These are phyloP conservation scores for Acleris literana DNA, from an alignment of 2,888 invertebrate genomes.

Conservation along the genomic window DNA sequence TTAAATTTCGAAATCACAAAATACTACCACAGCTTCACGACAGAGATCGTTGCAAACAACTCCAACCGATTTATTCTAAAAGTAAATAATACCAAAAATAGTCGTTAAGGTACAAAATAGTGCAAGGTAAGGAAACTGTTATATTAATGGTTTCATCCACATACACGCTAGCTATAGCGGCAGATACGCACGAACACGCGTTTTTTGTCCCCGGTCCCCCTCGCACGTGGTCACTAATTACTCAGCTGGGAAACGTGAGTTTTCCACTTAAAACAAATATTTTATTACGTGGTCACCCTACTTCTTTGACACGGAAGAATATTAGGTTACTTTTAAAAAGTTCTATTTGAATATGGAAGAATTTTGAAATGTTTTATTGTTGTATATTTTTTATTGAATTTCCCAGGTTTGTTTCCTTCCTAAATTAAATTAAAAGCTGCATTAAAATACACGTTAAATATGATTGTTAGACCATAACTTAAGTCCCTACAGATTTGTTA, in stretches of 20 bases:
- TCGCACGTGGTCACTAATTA: conserved; percentile 80
- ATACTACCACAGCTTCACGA: too few species aligned
- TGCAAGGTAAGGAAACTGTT: conserved; percentile 20
- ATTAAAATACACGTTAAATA: too few species aligned
- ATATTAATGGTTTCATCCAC: conserved; percentile 32
- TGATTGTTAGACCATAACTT: too few species aligned
- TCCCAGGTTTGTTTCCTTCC: too few species aligned
- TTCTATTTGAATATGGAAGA: neutral
- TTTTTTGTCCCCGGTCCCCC: conserved; percentile 69
- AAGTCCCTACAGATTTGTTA: neutral
- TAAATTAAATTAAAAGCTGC: too few species aligned
- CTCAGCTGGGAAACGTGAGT: conserved; percentile 79
- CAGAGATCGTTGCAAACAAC: too few species aligned
- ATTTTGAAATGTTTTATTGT: neutral
- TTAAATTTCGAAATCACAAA: too few species aligned
- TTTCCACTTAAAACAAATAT: conserved; percentile 71
- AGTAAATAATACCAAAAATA: too few species aligned
- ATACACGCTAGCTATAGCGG: conserved; percentile 43
- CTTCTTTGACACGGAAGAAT: conserved; percentile 16
- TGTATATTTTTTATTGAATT: too few species aligned
- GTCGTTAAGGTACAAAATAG: conserved; percentile 13
- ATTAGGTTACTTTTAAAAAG: neutral
- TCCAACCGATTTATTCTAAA: too few species aligned
- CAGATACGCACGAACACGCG: conserved; percentile 45
- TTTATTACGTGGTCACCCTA: conserved; percentile 33